Evolutionary conservation across 2,888 invertebrate genomes (phyloP).

Genomic region (Nysson spinosus): DNA sequence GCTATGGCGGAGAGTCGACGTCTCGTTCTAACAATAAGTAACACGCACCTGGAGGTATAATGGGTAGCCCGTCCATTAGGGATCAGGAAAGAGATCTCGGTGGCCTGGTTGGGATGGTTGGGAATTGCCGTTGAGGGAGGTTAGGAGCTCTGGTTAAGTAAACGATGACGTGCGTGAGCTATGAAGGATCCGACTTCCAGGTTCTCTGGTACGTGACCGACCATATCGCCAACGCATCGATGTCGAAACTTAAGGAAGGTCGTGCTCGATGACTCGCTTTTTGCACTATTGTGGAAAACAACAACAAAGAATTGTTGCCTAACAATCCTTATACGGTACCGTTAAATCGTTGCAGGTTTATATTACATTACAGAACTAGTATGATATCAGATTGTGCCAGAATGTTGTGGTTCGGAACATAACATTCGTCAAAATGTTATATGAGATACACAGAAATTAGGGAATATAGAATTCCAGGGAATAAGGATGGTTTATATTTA

Average conservation of each 20-base stretch:
- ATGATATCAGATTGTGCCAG: too few relatives aligned
- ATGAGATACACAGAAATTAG: too few relatives aligned
- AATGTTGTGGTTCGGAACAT: too few relatives aligned
- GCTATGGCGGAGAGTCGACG: slow-evolving; percentile 28
- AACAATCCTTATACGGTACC: too few relatives aligned
- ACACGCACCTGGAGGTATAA: slow-evolving; percentile 54
- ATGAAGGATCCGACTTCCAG: slow-evolving; percentile 9
- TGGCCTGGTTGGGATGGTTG: slow-evolving; percentile 8
- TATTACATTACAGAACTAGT: too few relatives aligned
- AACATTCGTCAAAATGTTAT: too few relatives aligned
- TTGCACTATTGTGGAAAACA: neutral
- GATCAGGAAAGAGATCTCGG: slow-evolving; percentile 29
- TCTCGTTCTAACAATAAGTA: slow-evolving; percentile 24
- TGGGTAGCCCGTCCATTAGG: slow-evolving; percentile 47
- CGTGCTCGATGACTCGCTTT: neutral
- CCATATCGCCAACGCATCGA: neutral
- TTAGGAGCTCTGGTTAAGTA: slow-evolving; percentile 44
- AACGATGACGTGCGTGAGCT: slow-evolving; percentile 50
- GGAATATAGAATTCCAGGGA: too few relatives aligned
- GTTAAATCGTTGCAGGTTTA: too few relatives aligned
- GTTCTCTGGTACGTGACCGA: slow-evolving; percentile 2
- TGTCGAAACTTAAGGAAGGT: neutral
- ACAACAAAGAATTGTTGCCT: neutral
- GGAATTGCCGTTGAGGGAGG: slow-evolving; percentile 42
- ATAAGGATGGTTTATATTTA: too few relatives aligned